A percentile compares a stretch with the other conserved stretches of the same genome.
Conservation (phyloP, 2,113 vertebrate genomes). For the Lutjanus erythropterus region DNA sequence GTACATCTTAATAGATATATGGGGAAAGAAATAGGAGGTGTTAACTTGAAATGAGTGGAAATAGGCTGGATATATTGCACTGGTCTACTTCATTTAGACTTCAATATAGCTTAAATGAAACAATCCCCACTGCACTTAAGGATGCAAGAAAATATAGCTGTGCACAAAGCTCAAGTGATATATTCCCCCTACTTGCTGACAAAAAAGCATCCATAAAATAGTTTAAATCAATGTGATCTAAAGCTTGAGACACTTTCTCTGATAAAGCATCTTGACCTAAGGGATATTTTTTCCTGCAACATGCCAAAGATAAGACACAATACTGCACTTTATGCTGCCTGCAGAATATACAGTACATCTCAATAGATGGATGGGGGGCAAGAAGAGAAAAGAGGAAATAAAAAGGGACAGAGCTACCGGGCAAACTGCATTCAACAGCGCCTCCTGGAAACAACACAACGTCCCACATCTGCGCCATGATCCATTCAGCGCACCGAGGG, state of each 20-base stretch:
- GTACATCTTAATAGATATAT: slow-evolving; percentile 14
- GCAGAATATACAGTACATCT: slow-evolving; percentile 19
- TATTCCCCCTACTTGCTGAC: not conserved
- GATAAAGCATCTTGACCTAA: not conserved
- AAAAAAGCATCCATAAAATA: not conserved
- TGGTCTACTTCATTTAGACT: slow-evolving; percentile 9
- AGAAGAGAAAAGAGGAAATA: not conserved
- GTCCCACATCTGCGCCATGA: slow-evolving; percentile 71
- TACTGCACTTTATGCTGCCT: slow-evolving; percentile 11
- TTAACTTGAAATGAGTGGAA: too few species aligned
- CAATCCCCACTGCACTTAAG: not conserved
- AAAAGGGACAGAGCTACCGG: slow-evolving; percentile 31
- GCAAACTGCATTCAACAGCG: slow-evolving; percentile 64
- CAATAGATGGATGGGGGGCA: slow-evolving; percentile 8
- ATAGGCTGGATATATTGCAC: not conserved
- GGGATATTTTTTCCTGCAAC: not conserved
- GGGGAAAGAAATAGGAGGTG: not conserved
- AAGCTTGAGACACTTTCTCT: not conserved
- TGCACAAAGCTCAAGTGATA: not conserved
- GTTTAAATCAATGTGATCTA: not conserved
- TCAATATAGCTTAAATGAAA: not conserved
- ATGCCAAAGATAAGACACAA: not conserved
- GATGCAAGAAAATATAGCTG: not conserved
- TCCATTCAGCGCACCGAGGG: slow-evolving; percentile 43
- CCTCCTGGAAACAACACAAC: slow-evolving; percentile 62